phyloP scores from a whole-genome alignment of 2,888 invertebrate genomes.

The Agriopis leucophaearia region DNA sequence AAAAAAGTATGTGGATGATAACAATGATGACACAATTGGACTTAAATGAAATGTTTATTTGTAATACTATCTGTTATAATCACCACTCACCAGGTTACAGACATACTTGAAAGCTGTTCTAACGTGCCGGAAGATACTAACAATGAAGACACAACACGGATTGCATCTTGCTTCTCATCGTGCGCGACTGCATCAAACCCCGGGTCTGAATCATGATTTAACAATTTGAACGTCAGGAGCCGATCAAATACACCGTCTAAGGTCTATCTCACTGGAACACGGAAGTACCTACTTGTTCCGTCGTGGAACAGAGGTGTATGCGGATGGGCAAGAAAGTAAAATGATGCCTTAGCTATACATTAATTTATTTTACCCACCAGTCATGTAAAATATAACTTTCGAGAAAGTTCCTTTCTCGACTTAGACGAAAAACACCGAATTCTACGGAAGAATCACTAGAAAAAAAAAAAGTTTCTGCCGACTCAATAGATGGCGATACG shows the following conservation, averaged over 20 bases:
- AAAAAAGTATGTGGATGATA: no score
- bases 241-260: conserved; percentile 33
- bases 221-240: conserved; percentile 45
- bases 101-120: background rate
- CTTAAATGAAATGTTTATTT: no score
- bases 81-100: background rate
- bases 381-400: no score
- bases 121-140: conserved; percentile 10
- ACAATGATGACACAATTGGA: no score
- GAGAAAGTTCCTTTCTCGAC: no score
- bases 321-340: background rate
- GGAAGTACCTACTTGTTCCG: conserved; percentile 28
- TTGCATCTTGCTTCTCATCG: conserved; percentile 28
- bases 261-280: conserved; percentile 25
- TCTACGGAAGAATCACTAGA: no score
- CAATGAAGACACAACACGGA: conserved; percentile 19
- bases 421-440: no score
- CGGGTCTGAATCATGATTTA: conserved; percentile 42
- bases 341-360: background rate
- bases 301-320: conserved; percentile 8
- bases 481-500: no score
- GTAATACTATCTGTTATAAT: background rate
- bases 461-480: no score
- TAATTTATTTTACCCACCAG: no score
- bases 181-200: conserved; percentile 35